Evolutionary conservation across 2,797 vertebrate genomes (phyloP), one percentile per base, ranked within the genome.

Genomic region (Triplophysa bombifrons): DNA sequence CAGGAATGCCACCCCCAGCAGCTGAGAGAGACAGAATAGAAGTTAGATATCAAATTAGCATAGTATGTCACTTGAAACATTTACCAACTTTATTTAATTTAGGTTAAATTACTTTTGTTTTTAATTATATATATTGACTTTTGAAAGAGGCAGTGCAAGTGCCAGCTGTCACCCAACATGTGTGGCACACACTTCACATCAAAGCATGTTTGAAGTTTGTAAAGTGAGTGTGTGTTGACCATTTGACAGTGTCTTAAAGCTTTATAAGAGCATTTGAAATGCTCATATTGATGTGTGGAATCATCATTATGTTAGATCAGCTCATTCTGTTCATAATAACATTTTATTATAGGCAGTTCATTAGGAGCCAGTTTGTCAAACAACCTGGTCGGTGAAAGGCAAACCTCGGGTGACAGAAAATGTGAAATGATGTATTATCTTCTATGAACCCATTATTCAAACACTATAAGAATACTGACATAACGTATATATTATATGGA

Each of bases 1-100:
- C 78, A 99, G 96, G 93, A 99, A 99, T 0, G 97, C 94, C 89
- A 98, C 94, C 85, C 98, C 98, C 71, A 99, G 94, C 89, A 99
- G 96, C 98, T 99, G 88, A 84, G 79, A 38, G 61, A 83, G 80
- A 38, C 30, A 38, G 61, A 64, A 16, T 14, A 48, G 3, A 48
- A 48, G 46, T 48, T 13, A 48, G 13, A 48, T 48, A 48, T 48
- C 46, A 63, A 22, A 63, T 50, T 3, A 63, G 22, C 12, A 48
- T 12, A 58, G 44, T 68, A 67, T 9, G 30, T 66, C 11, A 8
- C n/a, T 17, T 44, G 5, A 51, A 58, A 25, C 20, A 58, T 22
- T 9, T 10, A 58, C 20, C 13, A 4, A 20, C 53, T 20, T 11
- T 22, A 56, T 50, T 20, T 8, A 2, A 11, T 51, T 53, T 13